Conservation (phyloP, 1,140 invertebrate species). For the Chironomus striatipennis region DNA sequence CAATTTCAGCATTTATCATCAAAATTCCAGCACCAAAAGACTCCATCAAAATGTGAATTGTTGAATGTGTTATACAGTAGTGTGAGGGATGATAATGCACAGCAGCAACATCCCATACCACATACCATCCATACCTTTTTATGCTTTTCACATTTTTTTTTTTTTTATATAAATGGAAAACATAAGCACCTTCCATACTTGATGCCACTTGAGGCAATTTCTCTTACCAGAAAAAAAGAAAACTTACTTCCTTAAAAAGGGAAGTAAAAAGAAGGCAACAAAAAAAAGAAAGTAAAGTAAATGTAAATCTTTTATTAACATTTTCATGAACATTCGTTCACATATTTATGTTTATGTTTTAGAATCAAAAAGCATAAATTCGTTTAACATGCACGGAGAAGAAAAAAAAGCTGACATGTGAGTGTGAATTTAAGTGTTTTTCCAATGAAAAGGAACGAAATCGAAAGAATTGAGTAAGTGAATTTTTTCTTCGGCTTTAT, state of each 20-base stretch:
- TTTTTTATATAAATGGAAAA: neutral
- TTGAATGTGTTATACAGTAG: neutral
- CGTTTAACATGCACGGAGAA: no score
- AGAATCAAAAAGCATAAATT: constrained; percentile 9
- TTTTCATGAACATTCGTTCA: constrained; percentile 7
- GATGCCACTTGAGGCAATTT: neutral
- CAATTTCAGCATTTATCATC: neutral
- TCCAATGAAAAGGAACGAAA: neutral
- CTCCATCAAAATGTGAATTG: neutral
- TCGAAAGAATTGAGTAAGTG: neutral
- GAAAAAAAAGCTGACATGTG: neutral
- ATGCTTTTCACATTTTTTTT: neutral
- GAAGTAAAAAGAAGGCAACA: no score
- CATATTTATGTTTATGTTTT: constrained; percentile 3
- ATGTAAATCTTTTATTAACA: constrained; percentile 1
- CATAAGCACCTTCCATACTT: neutral
- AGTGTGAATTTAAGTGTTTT: constrained; percentile 4
- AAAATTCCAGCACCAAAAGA: neutral
- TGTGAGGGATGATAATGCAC: neutral
- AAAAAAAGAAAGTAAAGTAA: no score
- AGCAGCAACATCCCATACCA: neutral
- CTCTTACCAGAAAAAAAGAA: neutral
- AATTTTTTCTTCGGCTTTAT: neutral
- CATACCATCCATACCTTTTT: neutral
- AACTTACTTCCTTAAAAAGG: no score